Evolutionary conservation across 2,888 invertebrate genomes (phyloP).

Genomic region (Thereva nobilitata): DNA sequence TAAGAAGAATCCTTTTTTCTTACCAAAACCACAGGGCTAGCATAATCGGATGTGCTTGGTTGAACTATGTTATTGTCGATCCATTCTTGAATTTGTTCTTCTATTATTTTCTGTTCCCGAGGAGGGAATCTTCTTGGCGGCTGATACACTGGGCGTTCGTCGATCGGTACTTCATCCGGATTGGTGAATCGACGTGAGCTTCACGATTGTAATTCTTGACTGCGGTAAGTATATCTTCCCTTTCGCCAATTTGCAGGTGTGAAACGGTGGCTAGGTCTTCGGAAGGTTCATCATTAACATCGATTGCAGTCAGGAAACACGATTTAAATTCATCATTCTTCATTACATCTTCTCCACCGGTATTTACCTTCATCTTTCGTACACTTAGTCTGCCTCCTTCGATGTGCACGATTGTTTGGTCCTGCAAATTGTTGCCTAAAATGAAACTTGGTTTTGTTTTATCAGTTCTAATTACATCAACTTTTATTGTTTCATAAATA

Average conservation of each 20-base stretch:
- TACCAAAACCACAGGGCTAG: conserved; percentile 43
- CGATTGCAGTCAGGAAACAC: neutral
- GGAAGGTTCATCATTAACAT: no score
- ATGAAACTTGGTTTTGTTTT: neutral
- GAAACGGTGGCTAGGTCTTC: no score
- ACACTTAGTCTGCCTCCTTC: no score
- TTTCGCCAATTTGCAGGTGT: no score
- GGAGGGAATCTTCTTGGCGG: conserved; percentile 44
- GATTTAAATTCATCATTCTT: neutral
- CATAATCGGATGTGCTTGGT: conserved; percentile 40
- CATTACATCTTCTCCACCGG: neutral
- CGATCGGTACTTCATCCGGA: no score
- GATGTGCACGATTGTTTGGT: neutral
- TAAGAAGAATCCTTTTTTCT: conserved; percentile 41
- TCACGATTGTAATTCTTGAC: no score
- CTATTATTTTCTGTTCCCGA: conserved; percentile 11
- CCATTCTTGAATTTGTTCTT: neutral
- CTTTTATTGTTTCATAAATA: neutral
- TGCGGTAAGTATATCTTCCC: no score
- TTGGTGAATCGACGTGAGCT: no score
- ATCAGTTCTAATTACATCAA: neutral
- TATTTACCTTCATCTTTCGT: neutral
- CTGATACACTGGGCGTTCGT: no score
- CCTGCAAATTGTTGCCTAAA: neutral
- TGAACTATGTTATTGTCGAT: conserved; percentile 1